A percentile compares a stretch with the other conserved stretches of the same genome.
phyloP scores from a whole-genome alignment of 2,888 invertebrate genomes.

The Glaucopsyche alexis region DNA sequence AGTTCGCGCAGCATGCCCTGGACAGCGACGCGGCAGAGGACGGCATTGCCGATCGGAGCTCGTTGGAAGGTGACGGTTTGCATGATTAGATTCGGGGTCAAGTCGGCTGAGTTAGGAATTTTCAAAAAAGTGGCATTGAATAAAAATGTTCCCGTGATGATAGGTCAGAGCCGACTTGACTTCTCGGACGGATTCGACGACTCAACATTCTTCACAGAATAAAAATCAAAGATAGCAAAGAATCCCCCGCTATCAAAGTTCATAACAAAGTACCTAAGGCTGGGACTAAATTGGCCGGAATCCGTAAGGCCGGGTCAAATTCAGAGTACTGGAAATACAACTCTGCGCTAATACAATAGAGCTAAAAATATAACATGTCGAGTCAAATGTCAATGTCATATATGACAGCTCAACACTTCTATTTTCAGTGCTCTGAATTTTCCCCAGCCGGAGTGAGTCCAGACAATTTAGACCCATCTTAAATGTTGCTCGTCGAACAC shows the following conservation, averaged over 20 bases:
- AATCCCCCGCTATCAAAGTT: too few relatives aligned
- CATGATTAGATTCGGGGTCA: conserved; percentile 14
- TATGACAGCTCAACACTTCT: too few relatives aligned
- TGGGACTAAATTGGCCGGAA: not conserved
- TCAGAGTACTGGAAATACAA: too few relatives aligned
- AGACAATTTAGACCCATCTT: too few relatives aligned
- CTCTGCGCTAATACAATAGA: too few relatives aligned
- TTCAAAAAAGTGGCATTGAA: not conserved
- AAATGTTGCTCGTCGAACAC: too few relatives aligned
- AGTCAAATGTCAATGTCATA: too few relatives aligned
- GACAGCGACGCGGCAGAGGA: conserved; percentile 61
- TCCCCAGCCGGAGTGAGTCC: too few relatives aligned
- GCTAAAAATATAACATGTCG: too few relatives aligned
- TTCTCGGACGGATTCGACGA: not conserved
- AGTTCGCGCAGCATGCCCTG: conserved; percentile 61
- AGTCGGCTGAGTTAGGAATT: not conserved
- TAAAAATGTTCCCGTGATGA: not conserved
- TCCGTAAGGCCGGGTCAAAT: too few relatives aligned
- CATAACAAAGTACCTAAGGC: not conserved
- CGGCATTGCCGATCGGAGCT: conserved; percentile 60
- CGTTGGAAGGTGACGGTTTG: conserved; percentile 61
- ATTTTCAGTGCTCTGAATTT: too few relatives aligned
- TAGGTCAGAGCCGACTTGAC: not conserved
- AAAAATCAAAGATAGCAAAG: too few relatives aligned
- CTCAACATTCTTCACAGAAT: not conserved